Conservation (phyloP, 2,113 vertebrate genomes). For the Psilopogon haemacephalus region DNA sequence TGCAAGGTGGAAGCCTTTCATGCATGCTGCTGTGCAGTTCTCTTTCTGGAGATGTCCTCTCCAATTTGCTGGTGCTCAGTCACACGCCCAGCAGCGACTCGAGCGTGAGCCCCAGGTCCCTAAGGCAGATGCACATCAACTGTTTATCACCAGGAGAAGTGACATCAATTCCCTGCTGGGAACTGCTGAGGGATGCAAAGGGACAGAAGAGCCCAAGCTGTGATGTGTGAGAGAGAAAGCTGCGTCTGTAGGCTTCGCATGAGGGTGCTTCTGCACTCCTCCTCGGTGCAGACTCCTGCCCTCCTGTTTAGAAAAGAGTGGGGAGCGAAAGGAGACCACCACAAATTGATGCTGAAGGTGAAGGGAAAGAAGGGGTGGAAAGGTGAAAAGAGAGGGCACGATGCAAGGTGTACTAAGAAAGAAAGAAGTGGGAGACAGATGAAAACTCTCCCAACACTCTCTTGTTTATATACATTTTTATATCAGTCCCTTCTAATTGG, state of each 20-base stretch:
- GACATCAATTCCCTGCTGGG: constrained; percentile 56
- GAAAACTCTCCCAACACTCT: too few species aligned
- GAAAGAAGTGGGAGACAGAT: too few species aligned
- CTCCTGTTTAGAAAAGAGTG: not conserved
- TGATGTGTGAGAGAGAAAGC: not conserved
- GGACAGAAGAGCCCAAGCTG: constrained; percentile 21
- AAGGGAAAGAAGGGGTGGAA: not conserved
- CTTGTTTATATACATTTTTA: too few species aligned
- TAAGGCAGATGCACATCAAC: constrained; percentile 63
- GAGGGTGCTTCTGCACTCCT: not conserved
- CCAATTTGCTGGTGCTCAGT: constrained; percentile 11
- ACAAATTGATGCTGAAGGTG: not conserved
- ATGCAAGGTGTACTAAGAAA: not conserved
- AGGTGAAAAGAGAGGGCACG: not conserved
- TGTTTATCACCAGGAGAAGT: constrained; percentile 36
- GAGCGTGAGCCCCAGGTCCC: constrained; percentile 25
- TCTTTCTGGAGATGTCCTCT: constrained; percentile 4
- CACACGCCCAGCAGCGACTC: constrained; percentile 20
- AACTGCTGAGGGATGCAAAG: constrained; percentile 10
- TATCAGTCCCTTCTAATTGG: too few species aligned
- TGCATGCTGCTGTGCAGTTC: not conserved
- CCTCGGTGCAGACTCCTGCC: not conserved
- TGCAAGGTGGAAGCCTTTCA: not conserved
- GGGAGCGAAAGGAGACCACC: not conserved
- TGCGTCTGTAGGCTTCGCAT: not conserved